Evolutionary conservation across 1,140 invertebrate genomes (phyloP).

Genomic region (Neoseiulus cucumeris): DNA sequence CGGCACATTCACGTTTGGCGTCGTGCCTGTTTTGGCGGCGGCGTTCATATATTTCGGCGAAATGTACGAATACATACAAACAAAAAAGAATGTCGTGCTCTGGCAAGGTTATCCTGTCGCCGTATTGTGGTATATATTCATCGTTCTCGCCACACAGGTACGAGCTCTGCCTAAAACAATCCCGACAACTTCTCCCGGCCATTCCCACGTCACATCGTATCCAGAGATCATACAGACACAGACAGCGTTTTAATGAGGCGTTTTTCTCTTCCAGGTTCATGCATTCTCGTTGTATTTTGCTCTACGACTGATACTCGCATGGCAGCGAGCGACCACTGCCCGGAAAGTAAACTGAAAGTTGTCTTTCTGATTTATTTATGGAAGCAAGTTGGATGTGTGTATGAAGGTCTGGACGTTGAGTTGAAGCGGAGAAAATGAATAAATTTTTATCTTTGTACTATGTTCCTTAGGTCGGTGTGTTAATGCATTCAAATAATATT

Average conservation of each 20-base stretch:
- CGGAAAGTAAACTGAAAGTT: background rate
- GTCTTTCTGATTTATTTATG: too few relatives aligned
- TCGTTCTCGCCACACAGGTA: constrained; percentile 68
- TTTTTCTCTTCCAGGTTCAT: background rate
- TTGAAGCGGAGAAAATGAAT: too few relatives aligned
- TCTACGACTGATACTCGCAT: constrained; percentile 2
- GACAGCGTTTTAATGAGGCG: background rate
- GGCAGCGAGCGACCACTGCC: background rate
- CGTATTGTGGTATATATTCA: constrained; percentile 79
- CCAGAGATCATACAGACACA: too few relatives aligned
- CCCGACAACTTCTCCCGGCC: too few relatives aligned
- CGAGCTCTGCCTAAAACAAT: background rate
- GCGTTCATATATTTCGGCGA: constrained; percentile 59
- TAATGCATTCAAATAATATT: too few relatives aligned
- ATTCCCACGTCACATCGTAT: too few relatives aligned
- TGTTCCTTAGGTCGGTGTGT: too few relatives aligned
- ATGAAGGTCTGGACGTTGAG: too few relatives aligned
- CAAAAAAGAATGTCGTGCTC: constrained; percentile 28
- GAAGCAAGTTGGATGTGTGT: too few relatives aligned
- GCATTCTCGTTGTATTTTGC: constrained; percentile 6
- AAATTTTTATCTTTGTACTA: too few relatives aligned
- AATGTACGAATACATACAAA: constrained; percentile 52
- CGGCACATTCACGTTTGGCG: constrained; percentile 51
- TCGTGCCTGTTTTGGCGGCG: constrained; percentile 59
- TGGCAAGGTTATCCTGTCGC: constrained; percentile 67